Base-by-base conservation (phyloP, 2,888 invertebrate species). In the Cryptocheilus praepositus region DNA sequence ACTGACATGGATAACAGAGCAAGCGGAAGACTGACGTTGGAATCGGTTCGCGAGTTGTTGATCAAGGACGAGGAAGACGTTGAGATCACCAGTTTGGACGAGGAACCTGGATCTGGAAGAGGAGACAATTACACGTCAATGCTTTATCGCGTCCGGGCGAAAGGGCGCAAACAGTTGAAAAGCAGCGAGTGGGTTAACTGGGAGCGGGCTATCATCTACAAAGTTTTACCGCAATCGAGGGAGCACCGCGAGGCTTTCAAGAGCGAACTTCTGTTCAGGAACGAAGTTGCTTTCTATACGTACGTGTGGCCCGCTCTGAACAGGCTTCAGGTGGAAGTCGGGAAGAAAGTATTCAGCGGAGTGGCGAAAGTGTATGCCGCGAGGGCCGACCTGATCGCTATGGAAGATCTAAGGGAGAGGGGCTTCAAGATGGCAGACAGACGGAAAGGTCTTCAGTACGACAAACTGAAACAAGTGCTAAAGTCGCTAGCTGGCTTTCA, bases 111-210 rank as follows among this genome's bases (percentile, higher is more conserved):
- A n/a, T 92, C 94, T 0, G 93, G 92, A 65, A 90, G 94, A 60
- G 94, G 94, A 0, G 94, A 94, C 81, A 94, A 94, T 86, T 94
- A 94, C 82, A 94, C 94, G 0, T 93, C 94, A 8, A 93, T 93
- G 90, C 89, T 94, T 7, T 94, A 94, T 86, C 91, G 94, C 15
- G 90, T 94, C 64, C 89, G 91, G 0, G 87, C 93, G 2, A 92
- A 90, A 76, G 94, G 94, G 3, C 86, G 86, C 16, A 89, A 89
- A 64, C 83, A 85, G 43, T 69, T 77, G 0, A 86, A 86, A 60
- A 81, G 86, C 0, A 89, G 87, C 5, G 89, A 89, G 43, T 89
- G 90, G 65, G 88, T 90, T 57, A 91, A 91, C n/a, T 94, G 93
- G 93, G 89, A 91, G 70, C 90, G 91, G 21, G 92, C 92, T 19